Base-by-base conservation (phyloP, 2,797 vertebrate genomes). In the Thamnophis elegans region DNA sequence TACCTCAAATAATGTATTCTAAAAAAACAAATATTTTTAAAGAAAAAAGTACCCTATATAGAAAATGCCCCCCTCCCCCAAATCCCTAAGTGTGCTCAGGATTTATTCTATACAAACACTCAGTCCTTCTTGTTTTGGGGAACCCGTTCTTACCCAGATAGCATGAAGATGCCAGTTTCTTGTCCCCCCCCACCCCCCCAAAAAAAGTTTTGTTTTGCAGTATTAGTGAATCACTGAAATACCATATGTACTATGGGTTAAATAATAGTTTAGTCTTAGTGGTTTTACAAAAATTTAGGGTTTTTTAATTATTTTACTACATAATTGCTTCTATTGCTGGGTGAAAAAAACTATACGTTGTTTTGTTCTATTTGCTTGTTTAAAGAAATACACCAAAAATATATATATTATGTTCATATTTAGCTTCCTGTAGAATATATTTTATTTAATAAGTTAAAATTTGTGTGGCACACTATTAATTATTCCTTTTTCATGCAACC, bases 401-500 rank as follows among this genome's bases (percentile, higher is more conserved):
- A 92, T 96, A 82, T 82, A 97, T 98, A 98, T 97, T 98, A 98
- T 97, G 98, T 98, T 97, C 96, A 97, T 97, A 96, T 98, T 97
- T 98, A 98, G 98, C 95, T 97, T 98, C 97, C 98, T 96, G 96
- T 98, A 98, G 97, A 98, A 97, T 97, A 97, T 98, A 98, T 98
- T 98, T 98, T 98, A 98, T 98, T 98, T 98, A 98, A 98, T 98
- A 98, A 98, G 96, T 98, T 98, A 98, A 98, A 96, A 97, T 96
- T 95, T 73, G 97, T 97, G 97, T 97, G 97, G 97, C 98, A 98
- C 97, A 98, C 97, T 97, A 97, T 98, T 97, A 97, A 97, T 96
- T 97, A 96, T 96, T 97, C 96, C 95, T 73, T 91, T 85, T 90
- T 96, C 95, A 92, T 97, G 94, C 97, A 97, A 97, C 97, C 97